A percentile compares a stretch with the other conserved stretches of the same genome.
Conservation (phyloP, 1,140 invertebrate genomes). For the Ips typographus region DNA sequence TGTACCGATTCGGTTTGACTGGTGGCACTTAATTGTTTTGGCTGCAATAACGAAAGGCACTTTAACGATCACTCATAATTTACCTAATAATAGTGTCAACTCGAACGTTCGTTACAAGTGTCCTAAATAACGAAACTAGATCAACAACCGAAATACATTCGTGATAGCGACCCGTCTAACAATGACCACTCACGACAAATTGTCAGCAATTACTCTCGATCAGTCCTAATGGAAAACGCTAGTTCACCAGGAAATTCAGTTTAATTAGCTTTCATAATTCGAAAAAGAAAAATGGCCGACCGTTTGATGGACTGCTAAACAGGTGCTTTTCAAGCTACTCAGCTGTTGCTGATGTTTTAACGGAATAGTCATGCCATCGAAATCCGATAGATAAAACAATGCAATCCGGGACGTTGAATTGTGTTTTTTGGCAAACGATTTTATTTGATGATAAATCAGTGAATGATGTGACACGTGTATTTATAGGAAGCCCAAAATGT, state of each 20-base stretch:
- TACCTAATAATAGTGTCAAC: neutral
- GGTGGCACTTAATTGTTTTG: too few species aligned
- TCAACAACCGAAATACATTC: neutral
- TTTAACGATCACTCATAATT: neutral
- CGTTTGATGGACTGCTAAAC: slow-evolving; percentile 34
- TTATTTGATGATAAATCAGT: neutral
- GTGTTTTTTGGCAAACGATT: slow-evolving; percentile 13
- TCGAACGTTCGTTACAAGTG: slow-evolving; percentile 7
- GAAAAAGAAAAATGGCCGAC: slow-evolving; percentile 34
- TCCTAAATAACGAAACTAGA: slow-evolving; percentile 16
- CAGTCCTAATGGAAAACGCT: slow-evolving; percentile 37
- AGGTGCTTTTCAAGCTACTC: slow-evolving; percentile 26
- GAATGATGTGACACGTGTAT: slow-evolving; percentile 9
- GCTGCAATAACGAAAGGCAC: too few species aligned
- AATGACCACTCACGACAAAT: slow-evolving; percentile 30
- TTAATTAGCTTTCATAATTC: slow-evolving; percentile 39
- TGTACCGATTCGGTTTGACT: too few species aligned
- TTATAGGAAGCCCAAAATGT: too few species aligned
- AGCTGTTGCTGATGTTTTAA: slow-evolving; percentile 30
- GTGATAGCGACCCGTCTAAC: slow-evolving; percentile 4
- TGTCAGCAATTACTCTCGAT: slow-evolving; percentile 34
- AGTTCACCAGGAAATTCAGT: slow-evolving; percentile 34
- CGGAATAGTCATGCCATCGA: slow-evolving; percentile 25
- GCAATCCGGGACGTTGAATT: slow-evolving; percentile 15
- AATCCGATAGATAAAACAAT: slow-evolving; percentile 23